Evolutionary conservation across 2,888 invertebrate species (phyloP).

Genomic region (Lepidochrysops patricia): DNA sequence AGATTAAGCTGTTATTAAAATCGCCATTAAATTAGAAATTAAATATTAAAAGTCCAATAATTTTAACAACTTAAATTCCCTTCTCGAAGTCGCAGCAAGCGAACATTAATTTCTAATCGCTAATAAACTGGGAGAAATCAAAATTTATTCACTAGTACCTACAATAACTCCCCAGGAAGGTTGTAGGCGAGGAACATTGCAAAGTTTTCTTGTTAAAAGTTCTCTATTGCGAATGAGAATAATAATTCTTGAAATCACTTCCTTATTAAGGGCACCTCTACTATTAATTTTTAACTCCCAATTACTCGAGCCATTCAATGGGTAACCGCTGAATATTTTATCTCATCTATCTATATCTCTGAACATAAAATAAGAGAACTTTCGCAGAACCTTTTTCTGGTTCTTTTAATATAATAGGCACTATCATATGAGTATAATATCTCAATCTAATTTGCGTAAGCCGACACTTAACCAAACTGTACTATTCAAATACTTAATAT

Average conservation of each 20-base stretch:
- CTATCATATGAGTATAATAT: too few relatives aligned
- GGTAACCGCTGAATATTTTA: background rate
- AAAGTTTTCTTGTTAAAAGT: constrained; percentile 74
- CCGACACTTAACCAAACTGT: too few relatives aligned
- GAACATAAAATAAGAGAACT: background rate
- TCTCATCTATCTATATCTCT: too few relatives aligned
- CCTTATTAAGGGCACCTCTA: constrained; percentile 40
- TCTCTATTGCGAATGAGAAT: constrained; percentile 68
- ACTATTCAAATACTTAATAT: too few relatives aligned
- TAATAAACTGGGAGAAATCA: constrained; percentile 43
- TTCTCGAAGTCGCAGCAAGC: constrained; percentile 13
- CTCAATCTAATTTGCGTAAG: too few relatives aligned
- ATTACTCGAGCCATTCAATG: background rate
- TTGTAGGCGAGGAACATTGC: constrained; percentile 58
- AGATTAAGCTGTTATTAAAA: too few relatives aligned
- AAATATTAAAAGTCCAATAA: background rate
- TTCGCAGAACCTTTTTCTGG: background rate
- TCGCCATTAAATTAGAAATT: too few relatives aligned
- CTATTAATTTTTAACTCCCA: constrained; percentile 11
- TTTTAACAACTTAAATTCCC: background rate
- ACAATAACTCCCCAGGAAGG: constrained; percentile 56
- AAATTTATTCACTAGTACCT: constrained; percentile 56
- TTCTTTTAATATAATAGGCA: too few relatives aligned
- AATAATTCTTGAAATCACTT: constrained; percentile 67
- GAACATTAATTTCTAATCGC: constrained; percentile 26